phyloP scores from a whole-genome alignment of 2,797 vertebrate genomes.

The Melanotaenia trifasciata region DNA sequence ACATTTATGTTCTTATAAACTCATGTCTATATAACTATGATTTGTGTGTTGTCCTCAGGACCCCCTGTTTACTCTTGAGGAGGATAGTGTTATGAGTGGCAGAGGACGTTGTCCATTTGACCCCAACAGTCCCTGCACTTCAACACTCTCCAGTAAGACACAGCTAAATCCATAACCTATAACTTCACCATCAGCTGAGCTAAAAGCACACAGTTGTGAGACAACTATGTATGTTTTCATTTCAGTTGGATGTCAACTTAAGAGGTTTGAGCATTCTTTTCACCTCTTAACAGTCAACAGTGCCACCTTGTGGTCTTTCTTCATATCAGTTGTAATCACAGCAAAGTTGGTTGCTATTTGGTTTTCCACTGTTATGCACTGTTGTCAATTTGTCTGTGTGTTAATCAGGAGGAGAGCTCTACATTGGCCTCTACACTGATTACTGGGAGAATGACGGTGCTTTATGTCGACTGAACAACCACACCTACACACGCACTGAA shows the following conservation, averaged over 20 bases:
- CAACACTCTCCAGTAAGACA: constrained; percentile 68
- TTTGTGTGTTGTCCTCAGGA: constrained; percentile 78
- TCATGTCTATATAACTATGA: constrained; percentile 11
- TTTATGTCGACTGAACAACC: constrained; percentile 87
- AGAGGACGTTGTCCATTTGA: constrained; percentile 94
- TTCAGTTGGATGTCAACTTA: not conserved
- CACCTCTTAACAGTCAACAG: constrained; percentile 27
- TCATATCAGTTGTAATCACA: not conserved
- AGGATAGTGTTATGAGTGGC: constrained; percentile 87
- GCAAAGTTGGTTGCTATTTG: not conserved
- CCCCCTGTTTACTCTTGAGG: constrained; percentile 87
- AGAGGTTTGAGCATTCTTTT: not conserved
- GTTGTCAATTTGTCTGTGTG: constrained; percentile 9
- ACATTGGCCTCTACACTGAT: constrained; percentile 92
- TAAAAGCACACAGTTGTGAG: not conserved
- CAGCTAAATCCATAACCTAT: not conserved
- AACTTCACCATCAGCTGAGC: constrained; percentile 11
- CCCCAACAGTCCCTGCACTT: constrained; percentile 87
- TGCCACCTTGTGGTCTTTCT: constrained; percentile 85
- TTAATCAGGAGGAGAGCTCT: constrained; percentile 88
- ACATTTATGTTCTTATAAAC: constrained; percentile 8
- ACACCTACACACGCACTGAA: constrained; percentile 90
- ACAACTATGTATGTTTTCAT: constrained; percentile 7
- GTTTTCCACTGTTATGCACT: not conserved
- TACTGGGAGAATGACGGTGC: constrained; percentile 97